Evolutionary conservation across 2,113 vertebrate species (phyloP), one percentile per base, ranked within the genome.

Genomic region (Mesembrinibis cayennensis): DNA sequence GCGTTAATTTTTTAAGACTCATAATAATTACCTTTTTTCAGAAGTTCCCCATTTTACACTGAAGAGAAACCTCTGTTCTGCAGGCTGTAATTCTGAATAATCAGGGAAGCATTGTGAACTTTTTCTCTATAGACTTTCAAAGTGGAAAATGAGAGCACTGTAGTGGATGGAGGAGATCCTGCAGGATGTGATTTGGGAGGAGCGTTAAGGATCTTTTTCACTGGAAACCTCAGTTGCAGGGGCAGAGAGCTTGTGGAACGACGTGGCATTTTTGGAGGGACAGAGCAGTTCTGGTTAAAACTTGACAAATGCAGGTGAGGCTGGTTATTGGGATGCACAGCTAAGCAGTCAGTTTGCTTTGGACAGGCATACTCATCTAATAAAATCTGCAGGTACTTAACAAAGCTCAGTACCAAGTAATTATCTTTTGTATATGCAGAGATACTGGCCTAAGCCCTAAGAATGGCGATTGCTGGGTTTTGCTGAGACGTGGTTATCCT

Each of bases 1-100:
- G 58, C 19, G 32, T 90, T 96, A 95, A 96, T 95, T 97, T 96
- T 95, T 94, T 90, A 95, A 93, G 96, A 73, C 67, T 82, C 55
- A 20, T 78, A 38, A 66, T 87, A 95, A 96, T 94, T 89, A 81
- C 72, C 23, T 94, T 88, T 96, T 78, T 91, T 84, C 56, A 88
- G 90, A 70, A 89, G 92, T 90, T 93, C 32, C 38, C 34, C n/a
- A 6, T 90, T 86, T 85, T 77, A 73, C 62, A 21, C 49, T 26
- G 82, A 77, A 53, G 66, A 87, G 93, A 94, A 84, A 58, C 70
- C 66, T 90, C 86, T 93, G 87, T 59, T 96, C 87, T 91, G 62
- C 78, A 61, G 80, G 78, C 73, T 93, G 72, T 82, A 76, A 84
- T 82, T 93, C 55, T 55, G 73, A 80, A 23, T 61, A 69, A 85